Percentiles rank a stretch among this genome's conserved stretches.
These are phyloP conservation scores for Orcinus orca DNA, from an alignment of 2,113 vertebrate genomes.

Conservation along the genomic window DNA sequence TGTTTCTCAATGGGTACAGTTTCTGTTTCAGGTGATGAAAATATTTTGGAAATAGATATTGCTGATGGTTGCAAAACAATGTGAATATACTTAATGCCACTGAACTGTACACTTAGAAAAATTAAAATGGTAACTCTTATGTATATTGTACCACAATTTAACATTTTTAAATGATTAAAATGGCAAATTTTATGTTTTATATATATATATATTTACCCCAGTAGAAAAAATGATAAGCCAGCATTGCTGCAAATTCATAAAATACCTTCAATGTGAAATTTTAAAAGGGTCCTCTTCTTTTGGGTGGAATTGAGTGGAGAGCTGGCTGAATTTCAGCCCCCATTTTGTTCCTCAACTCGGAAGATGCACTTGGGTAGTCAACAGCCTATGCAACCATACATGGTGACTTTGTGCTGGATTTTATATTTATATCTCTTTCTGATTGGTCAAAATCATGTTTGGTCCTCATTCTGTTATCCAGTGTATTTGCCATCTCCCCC, in stretches of 20 bases:
- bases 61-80: background rate
- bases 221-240: background rate
- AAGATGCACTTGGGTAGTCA: background rate
- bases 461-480: background rate
- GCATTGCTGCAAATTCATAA: background rate
- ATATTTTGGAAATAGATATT: background rate
- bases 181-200: background rate
- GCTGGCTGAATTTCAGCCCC: background rate
- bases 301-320: background rate
- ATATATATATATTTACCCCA: background rate
- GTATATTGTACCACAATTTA: background rate
- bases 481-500: background rate
- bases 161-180: background rate
- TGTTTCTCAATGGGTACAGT: background rate
- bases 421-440: background rate
- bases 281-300: background rate
- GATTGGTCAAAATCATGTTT: background rate
- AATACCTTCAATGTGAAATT: background rate
- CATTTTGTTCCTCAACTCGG: background rate
- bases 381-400: background rate
- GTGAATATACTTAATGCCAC: background rate
- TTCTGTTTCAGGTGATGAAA: background rate
- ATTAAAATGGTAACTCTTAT: background rate
- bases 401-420: background rate
- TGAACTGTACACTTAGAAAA: background rate